These are phyloP conservation scores for Dryadula phaetusa DNA, from an alignment of 2,888 invertebrate species.

Conservation along the genomic window DNA sequence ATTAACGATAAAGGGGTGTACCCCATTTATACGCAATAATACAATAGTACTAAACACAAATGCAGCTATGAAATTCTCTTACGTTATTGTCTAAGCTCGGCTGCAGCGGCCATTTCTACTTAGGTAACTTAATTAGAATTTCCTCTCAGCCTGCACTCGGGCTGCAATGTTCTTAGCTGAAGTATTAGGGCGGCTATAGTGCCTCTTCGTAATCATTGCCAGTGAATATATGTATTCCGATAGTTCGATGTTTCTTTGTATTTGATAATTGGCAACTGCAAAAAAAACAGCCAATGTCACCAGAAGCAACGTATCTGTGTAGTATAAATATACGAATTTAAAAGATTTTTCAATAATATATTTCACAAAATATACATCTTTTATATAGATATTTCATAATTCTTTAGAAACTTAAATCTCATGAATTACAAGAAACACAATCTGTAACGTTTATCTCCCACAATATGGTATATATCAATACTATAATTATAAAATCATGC, in stretches of 20 bases:
- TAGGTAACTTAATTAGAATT: constrained; percentile 73
- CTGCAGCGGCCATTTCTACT: constrained; percentile 56
- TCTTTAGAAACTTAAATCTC: too few species aligned
- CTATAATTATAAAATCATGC: too few species aligned
- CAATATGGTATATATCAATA: too few species aligned
- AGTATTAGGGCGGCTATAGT: constrained; percentile 56
- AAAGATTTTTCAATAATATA: too few species aligned
- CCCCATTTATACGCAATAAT: constrained; percentile 20
- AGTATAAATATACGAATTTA: too few species aligned
- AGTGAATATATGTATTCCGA: constrained; percentile 18
- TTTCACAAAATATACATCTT: too few species aligned
- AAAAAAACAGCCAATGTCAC: background rate
- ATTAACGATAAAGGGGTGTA: background rate
- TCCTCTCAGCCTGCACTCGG: constrained; percentile 57
- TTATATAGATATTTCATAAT: too few species aligned
- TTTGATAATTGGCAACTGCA: too few species aligned
- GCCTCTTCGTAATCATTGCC: constrained; percentile 31
- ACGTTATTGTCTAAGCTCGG: constrained; percentile 48
- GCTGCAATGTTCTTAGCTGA: constrained; percentile 62
- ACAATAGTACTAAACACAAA: constrained; percentile 41
- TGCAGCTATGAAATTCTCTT: constrained; percentile 45
- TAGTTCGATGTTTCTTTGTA: background rate
- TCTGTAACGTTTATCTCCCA: too few species aligned
- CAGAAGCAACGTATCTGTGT: too few species aligned
- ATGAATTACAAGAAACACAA: too few species aligned